A percentile compares a stretch with the other conserved stretches of the same genome.
phyloP scores from a whole-genome alignment of 1,140 invertebrate species.

The Bursaphelenchus mucronatus region DNA sequence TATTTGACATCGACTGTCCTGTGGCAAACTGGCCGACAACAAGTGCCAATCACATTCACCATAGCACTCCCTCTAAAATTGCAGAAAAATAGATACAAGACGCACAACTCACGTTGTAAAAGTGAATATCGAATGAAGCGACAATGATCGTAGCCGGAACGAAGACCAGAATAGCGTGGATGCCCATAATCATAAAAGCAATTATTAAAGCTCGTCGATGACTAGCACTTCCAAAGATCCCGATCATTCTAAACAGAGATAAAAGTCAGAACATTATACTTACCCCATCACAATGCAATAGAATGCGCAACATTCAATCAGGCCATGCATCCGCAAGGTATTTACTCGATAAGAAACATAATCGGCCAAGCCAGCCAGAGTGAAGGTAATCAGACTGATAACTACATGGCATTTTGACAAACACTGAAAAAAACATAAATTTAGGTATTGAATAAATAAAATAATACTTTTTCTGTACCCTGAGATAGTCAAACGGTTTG shows the following conservation, averaged over 20 bases:
- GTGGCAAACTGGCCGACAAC: conserved; percentile 38
- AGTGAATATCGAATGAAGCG: conserved; percentile 52
- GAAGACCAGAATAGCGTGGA: conserved; percentile 43
- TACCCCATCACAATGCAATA: conserved; percentile 46
- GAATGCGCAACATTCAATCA: conserved; percentile 50
- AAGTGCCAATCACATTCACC: conserved; percentile 54
- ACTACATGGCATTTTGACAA: conserved; percentile 49
- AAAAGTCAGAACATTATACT: conserved; percentile 12
- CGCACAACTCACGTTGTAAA: conserved; percentile 41
- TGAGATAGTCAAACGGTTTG: too few species aligned
- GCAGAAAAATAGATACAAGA: neutral
- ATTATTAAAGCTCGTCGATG: conserved; percentile 51
- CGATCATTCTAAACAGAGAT: conserved; percentile 37
- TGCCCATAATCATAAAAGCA: conserved; percentile 32
- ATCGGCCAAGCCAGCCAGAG: conserved; percentile 42
- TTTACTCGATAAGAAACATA: conserved; percentile 40
- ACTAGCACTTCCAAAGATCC: conserved; percentile 45
- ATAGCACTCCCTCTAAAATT: conserved; percentile 43
- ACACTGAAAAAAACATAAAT: conserved; percentile 31
- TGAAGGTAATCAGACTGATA: conserved; percentile 41
- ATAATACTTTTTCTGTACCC: too few species aligned
- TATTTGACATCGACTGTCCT: conserved; percentile 48
- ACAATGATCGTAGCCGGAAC: conserved; percentile 49
- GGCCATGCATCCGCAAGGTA: conserved; percentile 42
- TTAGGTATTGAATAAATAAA: too few species aligned